Percentiles rank a stretch among this genome's conserved stretches.
phyloP scores from a whole-genome alignment of 1,140 invertebrate species.

The Calycopis cecrops region DNA sequence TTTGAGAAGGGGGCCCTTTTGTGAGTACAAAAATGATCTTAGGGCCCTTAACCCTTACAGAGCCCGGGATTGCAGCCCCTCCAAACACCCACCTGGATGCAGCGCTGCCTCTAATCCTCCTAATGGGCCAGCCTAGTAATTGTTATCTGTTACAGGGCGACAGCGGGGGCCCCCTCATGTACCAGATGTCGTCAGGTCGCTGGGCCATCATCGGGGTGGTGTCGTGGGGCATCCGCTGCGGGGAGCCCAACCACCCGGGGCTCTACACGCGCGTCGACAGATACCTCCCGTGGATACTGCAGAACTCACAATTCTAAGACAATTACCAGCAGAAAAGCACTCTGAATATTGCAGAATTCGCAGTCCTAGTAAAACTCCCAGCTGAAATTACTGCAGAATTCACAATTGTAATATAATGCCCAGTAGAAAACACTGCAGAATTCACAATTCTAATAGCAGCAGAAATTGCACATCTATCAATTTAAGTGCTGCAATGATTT shows the following conservation, averaged over 20 bases:
- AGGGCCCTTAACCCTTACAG: no score
- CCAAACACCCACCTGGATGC: no score
- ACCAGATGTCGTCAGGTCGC: constrained; percentile 80
- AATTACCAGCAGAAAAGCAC: background rate
- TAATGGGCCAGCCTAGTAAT: background rate
- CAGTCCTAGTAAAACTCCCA: no score
- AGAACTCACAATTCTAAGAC: constrained; percentile 76
- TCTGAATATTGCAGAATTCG: background rate
- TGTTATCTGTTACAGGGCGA: constrained; percentile 78
- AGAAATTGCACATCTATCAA: no score
- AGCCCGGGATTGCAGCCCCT: no score
- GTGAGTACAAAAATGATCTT: no score
- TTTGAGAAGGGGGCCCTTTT: no score
- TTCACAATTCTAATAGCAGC: no score
- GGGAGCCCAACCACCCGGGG: constrained; percentile 80
- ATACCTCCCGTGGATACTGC: constrained; percentile 84
- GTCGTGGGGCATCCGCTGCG: constrained; percentile 86
- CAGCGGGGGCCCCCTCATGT: constrained; percentile 88
- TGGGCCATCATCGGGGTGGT: constrained; percentile 89
- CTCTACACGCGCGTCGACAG: constrained; percentile 83
- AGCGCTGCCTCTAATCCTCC: background rate
- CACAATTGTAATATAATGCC: no score
- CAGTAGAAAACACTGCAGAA: no score
- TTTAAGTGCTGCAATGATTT: no score
- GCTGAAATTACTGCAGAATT: no score